Percentiles rank a stretch among this genome's conserved stretches.
Conservation (phyloP, 2,888 invertebrate species). For the Platypus cylindrus region DNA sequence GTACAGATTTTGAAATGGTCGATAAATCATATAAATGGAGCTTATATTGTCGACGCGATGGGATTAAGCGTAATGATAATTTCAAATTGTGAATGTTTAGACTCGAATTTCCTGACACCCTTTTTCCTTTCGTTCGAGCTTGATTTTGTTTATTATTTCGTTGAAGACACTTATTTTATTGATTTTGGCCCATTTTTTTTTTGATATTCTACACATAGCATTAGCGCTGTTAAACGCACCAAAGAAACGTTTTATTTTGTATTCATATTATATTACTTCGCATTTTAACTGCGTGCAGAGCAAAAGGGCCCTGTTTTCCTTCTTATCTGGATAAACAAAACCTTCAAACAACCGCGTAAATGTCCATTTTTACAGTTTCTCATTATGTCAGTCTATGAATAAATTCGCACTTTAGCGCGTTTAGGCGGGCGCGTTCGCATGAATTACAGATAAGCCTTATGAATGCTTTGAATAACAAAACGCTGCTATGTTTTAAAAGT, state of each 20-base stretch:
- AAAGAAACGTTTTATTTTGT: conserved; percentile 8
- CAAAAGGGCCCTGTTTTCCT: conserved; percentile 34
- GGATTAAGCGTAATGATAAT: conserved; percentile 2
- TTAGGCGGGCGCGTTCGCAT: conserved; percentile 29
- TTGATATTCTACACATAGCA: too few relatives aligned
- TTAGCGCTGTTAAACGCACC: conserved; percentile 14
- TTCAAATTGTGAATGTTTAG: too few relatives aligned
- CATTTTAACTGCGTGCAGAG: conserved; percentile 27
- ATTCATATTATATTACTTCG: too few relatives aligned
- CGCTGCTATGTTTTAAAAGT: conserved; percentile 32
- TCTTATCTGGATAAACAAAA: conserved; percentile 41
- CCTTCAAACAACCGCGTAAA: conserved; percentile 35
- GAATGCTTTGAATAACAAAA: conserved; percentile 26
- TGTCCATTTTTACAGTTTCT: conserved; percentile 43
- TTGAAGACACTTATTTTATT: too few relatives aligned
- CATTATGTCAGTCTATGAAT: conserved; percentile 43
- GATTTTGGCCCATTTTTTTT: too few relatives aligned
- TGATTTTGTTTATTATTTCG: too few relatives aligned
- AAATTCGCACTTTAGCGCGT: conserved; percentile 40
- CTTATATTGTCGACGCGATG: conserved; percentile 5
- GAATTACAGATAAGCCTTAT: conserved; percentile 35
- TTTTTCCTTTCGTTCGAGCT: too few relatives aligned
- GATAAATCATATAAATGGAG: conserved; percentile 21
- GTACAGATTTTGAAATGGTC: conserved; percentile 17
- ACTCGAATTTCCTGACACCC: too few relatives aligned